Conservation (phyloP, 2,888 invertebrate species). For the Helicoverpa assulta region DNA sequence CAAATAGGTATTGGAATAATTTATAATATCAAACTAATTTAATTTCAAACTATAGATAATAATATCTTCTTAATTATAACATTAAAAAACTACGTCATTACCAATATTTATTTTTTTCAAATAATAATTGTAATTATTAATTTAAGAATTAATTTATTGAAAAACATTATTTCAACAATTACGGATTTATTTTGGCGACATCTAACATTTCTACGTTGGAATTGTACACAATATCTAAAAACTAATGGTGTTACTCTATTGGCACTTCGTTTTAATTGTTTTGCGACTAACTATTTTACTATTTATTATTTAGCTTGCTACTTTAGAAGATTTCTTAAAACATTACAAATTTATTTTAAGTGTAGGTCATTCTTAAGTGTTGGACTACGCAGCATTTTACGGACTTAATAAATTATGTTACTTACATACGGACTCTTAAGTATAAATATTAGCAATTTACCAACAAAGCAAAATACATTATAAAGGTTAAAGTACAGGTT, state of each 20-base stretch:
- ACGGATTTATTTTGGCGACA: constrained; percentile 49
- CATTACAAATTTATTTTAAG: neutral
- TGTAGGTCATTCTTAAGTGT: neutral
- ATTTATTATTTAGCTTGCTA: constrained; percentile 9
- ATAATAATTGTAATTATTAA: neutral
- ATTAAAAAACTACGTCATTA: constrained; percentile 22
- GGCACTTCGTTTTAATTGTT: constrained; percentile 77
- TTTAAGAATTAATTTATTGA: constrained; percentile 2
- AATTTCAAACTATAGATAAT: too few relatives aligned
- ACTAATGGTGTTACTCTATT: constrained; percentile 81
- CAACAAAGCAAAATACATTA: too few relatives aligned
- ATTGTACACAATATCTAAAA: constrained; percentile 46
- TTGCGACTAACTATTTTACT: constrained; percentile 17
- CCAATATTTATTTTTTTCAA: neutral
- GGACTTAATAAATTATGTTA: too few relatives aligned
- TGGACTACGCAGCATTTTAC: too few relatives aligned
- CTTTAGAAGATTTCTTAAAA: neutral
- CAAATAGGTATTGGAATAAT: too few relatives aligned
- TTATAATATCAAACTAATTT: too few relatives aligned
- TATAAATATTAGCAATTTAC: too few relatives aligned
- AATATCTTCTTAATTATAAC: constrained; percentile 1
- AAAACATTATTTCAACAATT: constrained; percentile 32
- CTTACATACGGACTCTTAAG: too few relatives aligned
- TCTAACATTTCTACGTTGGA: constrained; percentile 30
- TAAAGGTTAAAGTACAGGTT: too few relatives aligned